Evolutionary conservation across 2,888 invertebrate genomes (phyloP).

Genomic region (Busseola fusca): DNA sequence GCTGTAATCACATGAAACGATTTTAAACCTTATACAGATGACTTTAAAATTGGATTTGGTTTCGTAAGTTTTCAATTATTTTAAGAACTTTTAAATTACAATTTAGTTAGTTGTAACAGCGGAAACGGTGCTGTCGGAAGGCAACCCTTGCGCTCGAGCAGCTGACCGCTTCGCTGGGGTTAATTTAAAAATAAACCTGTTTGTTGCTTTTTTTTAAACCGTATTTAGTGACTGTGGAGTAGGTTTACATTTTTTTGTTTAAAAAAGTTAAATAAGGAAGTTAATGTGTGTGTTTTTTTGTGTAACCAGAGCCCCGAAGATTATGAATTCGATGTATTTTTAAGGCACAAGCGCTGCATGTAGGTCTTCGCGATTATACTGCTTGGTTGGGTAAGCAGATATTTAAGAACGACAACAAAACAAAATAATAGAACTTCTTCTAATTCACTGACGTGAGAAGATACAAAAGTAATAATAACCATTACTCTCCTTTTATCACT

Average conservation of each 20-base stretch:
- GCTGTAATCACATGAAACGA: slow-evolving; percentile 15
- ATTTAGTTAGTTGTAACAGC: slow-evolving; percentile 59
- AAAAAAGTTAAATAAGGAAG: slow-evolving; percentile 43
- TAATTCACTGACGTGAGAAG: slow-evolving; percentile 7
- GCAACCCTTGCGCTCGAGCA: slow-evolving; percentile 64
- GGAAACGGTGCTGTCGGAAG: slow-evolving; percentile 58
- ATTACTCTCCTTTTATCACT: no score
- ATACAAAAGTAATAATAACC: no score
- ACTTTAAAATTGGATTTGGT: not conserved
- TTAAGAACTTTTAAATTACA: slow-evolving; percentile 59
- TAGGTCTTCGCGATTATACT: slow-evolving; percentile 31
- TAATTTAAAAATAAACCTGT: slow-evolving; percentile 65
- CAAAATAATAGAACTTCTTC: not conserved
- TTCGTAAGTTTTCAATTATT: slow-evolving; percentile 37
- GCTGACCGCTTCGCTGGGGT: slow-evolving; percentile 67
- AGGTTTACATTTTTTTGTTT: slow-evolving; percentile 37
- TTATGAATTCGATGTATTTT: slow-evolving; percentile 27
- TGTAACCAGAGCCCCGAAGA: slow-evolving; percentile 24
- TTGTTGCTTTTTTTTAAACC: slow-evolving; percentile 45
- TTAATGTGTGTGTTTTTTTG: slow-evolving; percentile 37
- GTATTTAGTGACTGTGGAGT: slow-evolving; percentile 52
- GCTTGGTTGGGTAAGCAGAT: slow-evolving; percentile 22
- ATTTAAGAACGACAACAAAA: slow-evolving; percentile 5
- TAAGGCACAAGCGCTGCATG: slow-evolving; percentile 10
- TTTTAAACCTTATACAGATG: slow-evolving; percentile 10